phyloP scores from a whole-genome alignment of 1,140 invertebrate genomes.

The Holcopasites calliopsidis region DNA sequence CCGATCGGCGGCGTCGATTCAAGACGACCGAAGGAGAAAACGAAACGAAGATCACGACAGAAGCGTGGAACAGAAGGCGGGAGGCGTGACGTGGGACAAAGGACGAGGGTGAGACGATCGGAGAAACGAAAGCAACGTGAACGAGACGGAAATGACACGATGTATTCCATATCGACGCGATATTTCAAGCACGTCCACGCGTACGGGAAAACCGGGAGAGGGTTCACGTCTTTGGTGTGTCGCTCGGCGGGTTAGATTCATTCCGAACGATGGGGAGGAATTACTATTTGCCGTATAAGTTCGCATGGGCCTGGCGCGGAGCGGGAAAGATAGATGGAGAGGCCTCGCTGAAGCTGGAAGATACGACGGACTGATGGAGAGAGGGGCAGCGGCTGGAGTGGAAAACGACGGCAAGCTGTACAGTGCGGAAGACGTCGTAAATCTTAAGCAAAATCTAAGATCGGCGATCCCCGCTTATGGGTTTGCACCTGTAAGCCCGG shows the following conservation, averaged over 20 bases:
- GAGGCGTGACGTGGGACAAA: not conserved
- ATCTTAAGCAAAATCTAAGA: conserved; percentile 67
- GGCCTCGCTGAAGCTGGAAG: not conserved
- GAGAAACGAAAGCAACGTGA: conserved; percentile 6
- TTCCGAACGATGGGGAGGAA: conserved; percentile 64
- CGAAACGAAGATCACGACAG: not conserved
- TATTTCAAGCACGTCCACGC: conserved; percentile 56
- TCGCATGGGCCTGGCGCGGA: conserved; percentile 55
- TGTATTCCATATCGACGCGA: conserved; percentile 24
- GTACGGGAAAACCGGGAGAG: conserved; percentile 15
- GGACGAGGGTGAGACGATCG: no score
- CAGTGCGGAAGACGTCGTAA: conserved; percentile 58
- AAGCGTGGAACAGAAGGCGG: not conserved
- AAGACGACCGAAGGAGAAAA: not conserved
- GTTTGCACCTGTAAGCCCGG: conserved; percentile 59
- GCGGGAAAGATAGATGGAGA: not conserved
- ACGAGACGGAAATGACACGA: conserved; percentile 34
- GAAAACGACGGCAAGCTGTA: not conserved
- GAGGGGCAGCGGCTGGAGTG: conserved; percentile 36
- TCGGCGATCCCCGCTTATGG: conserved; percentile 66
- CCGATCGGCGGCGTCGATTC: not conserved
- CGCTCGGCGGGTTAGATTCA: conserved; percentile 62
- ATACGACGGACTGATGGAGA: conserved; percentile 35
- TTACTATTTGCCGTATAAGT: conserved; percentile 73
- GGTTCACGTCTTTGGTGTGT: conserved; percentile 52